Conservation (phyloP, 2,888 invertebrate species). For the Brachypalpus laphriformis region DNA sequence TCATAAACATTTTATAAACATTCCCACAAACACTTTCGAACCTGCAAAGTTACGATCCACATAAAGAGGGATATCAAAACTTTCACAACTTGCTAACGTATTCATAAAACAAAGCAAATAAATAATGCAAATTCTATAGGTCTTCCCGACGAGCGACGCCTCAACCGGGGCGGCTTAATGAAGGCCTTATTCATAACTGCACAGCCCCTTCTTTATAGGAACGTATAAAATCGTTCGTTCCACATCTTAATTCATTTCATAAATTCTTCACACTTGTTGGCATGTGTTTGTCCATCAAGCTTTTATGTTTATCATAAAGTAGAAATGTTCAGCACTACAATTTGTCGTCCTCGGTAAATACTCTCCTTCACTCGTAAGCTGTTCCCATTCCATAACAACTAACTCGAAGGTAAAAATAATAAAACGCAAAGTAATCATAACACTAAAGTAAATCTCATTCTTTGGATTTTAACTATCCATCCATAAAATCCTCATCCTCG, state of each 20-base stretch:
- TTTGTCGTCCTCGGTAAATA: slow-evolving; percentile 27
- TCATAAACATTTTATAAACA: too few relatives aligned
- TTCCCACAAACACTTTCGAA: too few relatives aligned
- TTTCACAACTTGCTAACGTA: neutral
- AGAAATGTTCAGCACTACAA: slow-evolving; percentile 20
- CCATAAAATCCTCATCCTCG: slow-evolving; percentile 1
- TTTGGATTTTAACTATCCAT: slow-evolving; percentile 57
- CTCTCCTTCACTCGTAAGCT: slow-evolving; percentile 5
- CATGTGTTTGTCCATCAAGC: slow-evolving; percentile 28
- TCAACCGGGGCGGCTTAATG: neutral
- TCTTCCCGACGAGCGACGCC: neutral
- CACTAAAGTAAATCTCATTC: slow-evolving; percentile 33
- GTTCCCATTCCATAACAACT: slow-evolving; percentile 18
- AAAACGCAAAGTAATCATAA: slow-evolving; percentile 50
- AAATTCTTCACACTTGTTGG: slow-evolving; percentile 47
- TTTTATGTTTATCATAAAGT: slow-evolving; percentile 40
- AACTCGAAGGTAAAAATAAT: slow-evolving; percentile 46
- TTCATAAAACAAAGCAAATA: slow-evolving; percentile 11
- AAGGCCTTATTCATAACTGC: slow-evolving; percentile 45
- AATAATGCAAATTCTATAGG: slow-evolving; percentile 17
- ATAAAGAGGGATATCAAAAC: slow-evolving; percentile 22
- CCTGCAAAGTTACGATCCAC: slow-evolving; percentile 12
- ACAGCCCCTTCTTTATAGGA: slow-evolving; percentile 8
- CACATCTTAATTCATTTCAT: slow-evolving; percentile 44
- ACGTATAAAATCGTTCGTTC: slow-evolving; percentile 36